phyloP scores from a whole-genome alignment of 1,140 invertebrate species.

The Brachionus paranguensis region DNA sequence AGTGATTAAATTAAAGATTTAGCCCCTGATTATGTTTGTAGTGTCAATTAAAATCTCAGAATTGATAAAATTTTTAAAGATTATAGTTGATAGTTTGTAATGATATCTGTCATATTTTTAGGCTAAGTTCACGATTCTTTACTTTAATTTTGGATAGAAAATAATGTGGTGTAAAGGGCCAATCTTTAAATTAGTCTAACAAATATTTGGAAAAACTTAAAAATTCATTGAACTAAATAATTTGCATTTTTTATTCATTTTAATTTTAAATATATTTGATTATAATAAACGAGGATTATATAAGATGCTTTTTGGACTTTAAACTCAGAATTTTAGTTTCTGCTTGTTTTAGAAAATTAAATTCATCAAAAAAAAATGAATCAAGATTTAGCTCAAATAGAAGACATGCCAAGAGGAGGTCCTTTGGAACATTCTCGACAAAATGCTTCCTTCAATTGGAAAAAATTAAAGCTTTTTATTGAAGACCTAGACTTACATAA shows the following conservation, averaged over 20 bases:
- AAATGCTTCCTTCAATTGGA: slow-evolving; percentile 71
- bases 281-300: neutral
- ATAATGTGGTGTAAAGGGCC: too few species aligned
- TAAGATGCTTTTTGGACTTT: neutral
- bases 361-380: neutral
- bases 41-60: too few species aligned
- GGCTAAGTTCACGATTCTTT: too few species aligned
- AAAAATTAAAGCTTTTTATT: slow-evolving; percentile 66
- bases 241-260: slow-evolving; percentile 25
- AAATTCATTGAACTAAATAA: neutral
- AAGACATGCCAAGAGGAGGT: slow-evolving; percentile 53
- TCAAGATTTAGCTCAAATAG: neutral
- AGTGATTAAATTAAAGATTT: too few species aligned
- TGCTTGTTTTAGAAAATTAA: neutral
- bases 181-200: neutral
- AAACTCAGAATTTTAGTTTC: neutral
- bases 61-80: too few species aligned
- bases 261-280: neutral
- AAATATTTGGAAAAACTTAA: neutral
- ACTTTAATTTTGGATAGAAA: too few species aligned
- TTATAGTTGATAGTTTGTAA: too few species aligned
- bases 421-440: slow-evolving; percentile 68
- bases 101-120: too few species aligned
- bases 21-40: too few species aligned
- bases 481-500: slow-evolving; percentile 67